Evolutionary conservation across 2,888 invertebrate species (phyloP).

Genomic region (Erebia palarica): DNA sequence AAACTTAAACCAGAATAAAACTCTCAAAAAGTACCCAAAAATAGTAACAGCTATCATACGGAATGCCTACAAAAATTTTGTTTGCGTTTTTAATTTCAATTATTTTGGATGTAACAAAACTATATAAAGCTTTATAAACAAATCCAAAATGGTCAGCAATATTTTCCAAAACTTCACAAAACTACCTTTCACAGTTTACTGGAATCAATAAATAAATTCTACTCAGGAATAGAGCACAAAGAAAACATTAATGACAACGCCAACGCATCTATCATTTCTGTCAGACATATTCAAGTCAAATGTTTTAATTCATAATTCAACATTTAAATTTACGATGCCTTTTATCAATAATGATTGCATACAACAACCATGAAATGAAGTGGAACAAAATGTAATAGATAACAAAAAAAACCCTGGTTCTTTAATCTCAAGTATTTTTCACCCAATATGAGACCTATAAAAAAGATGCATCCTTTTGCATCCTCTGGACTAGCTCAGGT

Average conservation of each 20-base stretch:
- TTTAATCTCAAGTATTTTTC: not conserved
- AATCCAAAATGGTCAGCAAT: not conserved
- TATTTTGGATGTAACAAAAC: not conserved
- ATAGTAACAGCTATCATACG: conserved; percentile 51
- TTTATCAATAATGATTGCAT: not conserved
- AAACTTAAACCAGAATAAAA: conserved; percentile 47
- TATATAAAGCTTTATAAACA: not conserved
- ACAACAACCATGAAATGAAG: not conserved
- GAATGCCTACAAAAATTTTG: conserved; percentile 57
- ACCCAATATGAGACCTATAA: not conserved
- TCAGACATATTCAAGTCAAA: not conserved
- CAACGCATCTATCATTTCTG: not conserved
- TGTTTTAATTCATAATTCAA: not conserved
- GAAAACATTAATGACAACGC: conserved; percentile 1
- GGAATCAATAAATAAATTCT: not conserved
- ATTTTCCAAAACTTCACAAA: not conserved
- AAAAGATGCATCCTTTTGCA: not conserved
- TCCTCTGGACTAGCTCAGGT: not conserved
- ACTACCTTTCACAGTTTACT: too few species aligned
- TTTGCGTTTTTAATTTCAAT: conserved; percentile 32
- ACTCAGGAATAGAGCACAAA: not conserved
- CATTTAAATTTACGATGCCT: not conserved
- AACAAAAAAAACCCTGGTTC: not conserved
- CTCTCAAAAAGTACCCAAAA: conserved; percentile 50
- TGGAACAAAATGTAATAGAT: not conserved